Evolutionary conservation across 1,140 invertebrate species (phyloP).

Genomic region (Daktulosphaira vitifoliae): DNA sequence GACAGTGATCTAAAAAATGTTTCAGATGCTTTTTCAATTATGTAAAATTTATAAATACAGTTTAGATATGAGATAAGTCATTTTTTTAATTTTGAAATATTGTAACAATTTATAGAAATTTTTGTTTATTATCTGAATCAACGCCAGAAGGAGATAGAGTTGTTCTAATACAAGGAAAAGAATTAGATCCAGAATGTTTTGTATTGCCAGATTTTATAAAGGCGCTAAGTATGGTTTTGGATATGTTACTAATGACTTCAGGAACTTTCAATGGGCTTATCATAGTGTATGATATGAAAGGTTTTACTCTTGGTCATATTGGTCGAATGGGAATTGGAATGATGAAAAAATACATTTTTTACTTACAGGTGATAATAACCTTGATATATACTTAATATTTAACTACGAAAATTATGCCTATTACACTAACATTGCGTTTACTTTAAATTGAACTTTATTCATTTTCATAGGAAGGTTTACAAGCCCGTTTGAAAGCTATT

Average conservation of each 20-base stretch:
- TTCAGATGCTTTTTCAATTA: conserved; percentile 12
- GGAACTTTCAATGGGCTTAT: conserved; percentile 26
- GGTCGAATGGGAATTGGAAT: conserved; percentile 15
- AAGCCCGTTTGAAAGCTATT: conserved; percentile 36
- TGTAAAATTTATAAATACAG: conserved; percentile 15
- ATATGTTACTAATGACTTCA: conserved; percentile 18
- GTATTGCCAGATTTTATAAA: conserved; percentile 26
- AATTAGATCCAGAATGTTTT: conserved; percentile 17
- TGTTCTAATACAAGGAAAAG: background rate
- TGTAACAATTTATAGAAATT: background rate
- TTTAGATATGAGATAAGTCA: too few species aligned
- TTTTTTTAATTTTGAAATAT: too few species aligned
- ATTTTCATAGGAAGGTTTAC: conserved; percentile 38
- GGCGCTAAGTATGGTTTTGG: conserved; percentile 15
- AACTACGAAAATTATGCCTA: too few species aligned
- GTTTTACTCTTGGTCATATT: conserved; percentile 22
- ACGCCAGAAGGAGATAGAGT: conserved; percentile 7
- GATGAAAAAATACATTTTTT: conserved; percentile 30
- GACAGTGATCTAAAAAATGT: conserved; percentile 26
- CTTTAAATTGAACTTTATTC: conserved; percentile 14
- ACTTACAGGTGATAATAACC: conserved; percentile 36
- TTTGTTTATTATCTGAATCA: background rate
- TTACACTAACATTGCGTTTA: too few species aligned
- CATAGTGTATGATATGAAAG: conserved; percentile 28
- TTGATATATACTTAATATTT: too few species aligned